phyloP scores from a whole-genome alignment of 2,113 vertebrate genomes.

The Scophthalmus maximus region DNA sequence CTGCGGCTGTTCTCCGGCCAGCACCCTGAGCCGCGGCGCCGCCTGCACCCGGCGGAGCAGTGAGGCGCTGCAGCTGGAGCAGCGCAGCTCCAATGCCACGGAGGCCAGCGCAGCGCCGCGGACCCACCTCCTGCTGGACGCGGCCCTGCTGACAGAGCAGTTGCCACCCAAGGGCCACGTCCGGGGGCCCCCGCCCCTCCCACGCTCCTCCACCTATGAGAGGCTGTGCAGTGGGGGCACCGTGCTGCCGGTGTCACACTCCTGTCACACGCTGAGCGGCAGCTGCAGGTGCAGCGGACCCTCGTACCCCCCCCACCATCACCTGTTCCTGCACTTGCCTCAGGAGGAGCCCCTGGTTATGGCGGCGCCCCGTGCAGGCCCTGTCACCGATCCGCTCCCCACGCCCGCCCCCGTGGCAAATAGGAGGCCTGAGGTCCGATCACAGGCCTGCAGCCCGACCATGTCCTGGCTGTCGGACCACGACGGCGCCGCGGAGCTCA shows the following conservation, averaged over 20 bases:
- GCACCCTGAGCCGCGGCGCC: constrained; percentile 90
- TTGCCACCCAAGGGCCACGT: constrained; percentile 50
- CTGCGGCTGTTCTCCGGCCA: constrained; percentile 90
- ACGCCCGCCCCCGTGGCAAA: constrained; percentile 73
- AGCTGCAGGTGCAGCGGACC: constrained; percentile 79
- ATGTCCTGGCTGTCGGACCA: constrained; percentile 85
- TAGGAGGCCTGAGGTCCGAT: constrained; percentile 89
- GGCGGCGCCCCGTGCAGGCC: background rate
- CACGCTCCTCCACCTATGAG: constrained; percentile 86
- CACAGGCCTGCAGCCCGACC: constrained; percentile 88
- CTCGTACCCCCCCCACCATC: constrained; percentile 80
- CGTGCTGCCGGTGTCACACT: constrained; percentile 72
- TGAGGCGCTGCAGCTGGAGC: constrained; percentile 85
- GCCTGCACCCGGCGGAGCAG: constrained; percentile 90
- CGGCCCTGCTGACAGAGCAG: constrained; percentile 84
- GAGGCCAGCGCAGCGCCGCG: constrained; percentile 78
- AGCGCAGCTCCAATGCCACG: constrained; percentile 77
- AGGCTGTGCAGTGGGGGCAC: constrained; percentile 81
- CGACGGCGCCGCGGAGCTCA: constrained; percentile 72
- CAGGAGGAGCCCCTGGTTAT: constrained; percentile 89
- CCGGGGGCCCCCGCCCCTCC: constrained; percentile 66
- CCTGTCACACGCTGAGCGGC: constrained; percentile 77
- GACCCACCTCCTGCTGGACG: constrained; percentile 86
- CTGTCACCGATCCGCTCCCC: constrained; percentile 35
- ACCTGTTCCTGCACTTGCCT: constrained; percentile 85